phyloP scores from a whole-genome alignment of 2,888 invertebrate genomes.

The Sesamia inferens region DNA sequence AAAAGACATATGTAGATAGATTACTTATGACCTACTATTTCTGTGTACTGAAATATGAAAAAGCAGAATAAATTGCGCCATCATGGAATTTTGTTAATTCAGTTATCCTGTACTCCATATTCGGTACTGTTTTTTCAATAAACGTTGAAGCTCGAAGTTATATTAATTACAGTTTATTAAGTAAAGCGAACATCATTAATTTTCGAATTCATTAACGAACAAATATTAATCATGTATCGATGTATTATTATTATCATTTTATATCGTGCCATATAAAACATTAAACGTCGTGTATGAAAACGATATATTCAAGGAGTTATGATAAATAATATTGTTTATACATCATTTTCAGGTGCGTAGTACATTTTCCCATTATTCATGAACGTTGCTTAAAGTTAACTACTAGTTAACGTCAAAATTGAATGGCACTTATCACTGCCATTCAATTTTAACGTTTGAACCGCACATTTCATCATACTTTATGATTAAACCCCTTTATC shows the following conservation, averaged over 20 bases:
- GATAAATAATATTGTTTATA: not conserved
- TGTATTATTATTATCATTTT: no score
- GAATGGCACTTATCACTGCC: no score
- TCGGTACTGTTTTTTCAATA: not conserved
- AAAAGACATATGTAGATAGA: not conserved
- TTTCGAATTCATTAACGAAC: no score
- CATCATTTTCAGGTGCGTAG: not conserved
- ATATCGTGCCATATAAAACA: not conserved
- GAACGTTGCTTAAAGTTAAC: no score
- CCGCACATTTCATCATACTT: no score
- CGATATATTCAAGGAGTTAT: not conserved
- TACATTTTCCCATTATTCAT: not conserved
- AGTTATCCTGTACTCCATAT: no score
- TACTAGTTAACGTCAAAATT: no score
- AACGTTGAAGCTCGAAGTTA: not conserved
- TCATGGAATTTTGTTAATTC: not conserved
- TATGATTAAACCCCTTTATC: no score
- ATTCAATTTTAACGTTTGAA: no score
- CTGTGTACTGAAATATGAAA: slow-evolving; percentile 4
- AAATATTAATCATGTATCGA: no score
- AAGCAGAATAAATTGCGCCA: not conserved
- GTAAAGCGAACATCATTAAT: not conserved
- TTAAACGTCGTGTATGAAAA: not conserved
- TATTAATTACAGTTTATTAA: not conserved
- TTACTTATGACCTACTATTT: not conserved